A percentile compares a stretch with the other conserved stretches of the same genome.
Conservation (phyloP, 2,113 vertebrate species). For the Chitala chitala region DNA sequence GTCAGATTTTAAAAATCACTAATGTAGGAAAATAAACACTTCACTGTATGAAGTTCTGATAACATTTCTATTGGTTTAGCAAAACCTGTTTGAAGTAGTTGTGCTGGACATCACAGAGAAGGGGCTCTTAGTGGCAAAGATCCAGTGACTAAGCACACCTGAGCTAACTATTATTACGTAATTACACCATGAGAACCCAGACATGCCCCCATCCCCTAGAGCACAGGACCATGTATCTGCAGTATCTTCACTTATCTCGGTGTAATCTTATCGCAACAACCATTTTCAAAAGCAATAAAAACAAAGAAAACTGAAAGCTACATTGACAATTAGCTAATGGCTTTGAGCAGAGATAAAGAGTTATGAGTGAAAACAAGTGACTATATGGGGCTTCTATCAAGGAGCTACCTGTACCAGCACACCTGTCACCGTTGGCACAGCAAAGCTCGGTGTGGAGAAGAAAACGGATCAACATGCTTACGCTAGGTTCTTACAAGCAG, state of each 20-base stretch:
- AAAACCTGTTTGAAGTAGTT: background rate
- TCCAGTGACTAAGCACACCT: background rate
- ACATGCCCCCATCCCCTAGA: background rate
- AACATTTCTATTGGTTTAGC: too few species aligned
- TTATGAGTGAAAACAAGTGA: background rate
- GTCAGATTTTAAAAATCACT: background rate
- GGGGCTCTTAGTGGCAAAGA: background rate
- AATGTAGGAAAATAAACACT: background rate
- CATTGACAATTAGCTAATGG: slow-evolving; percentile 4
- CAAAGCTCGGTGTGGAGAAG: too few species aligned
- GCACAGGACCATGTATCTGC: background rate
- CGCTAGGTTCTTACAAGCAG: too few species aligned
- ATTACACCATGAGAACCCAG: background rate
- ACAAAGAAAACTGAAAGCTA: background rate
- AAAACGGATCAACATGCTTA: too few species aligned
- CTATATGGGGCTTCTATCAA: background rate
- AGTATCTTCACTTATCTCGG: background rate
- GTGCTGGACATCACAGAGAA: background rate
- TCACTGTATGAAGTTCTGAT: slow-evolving; percentile 8
- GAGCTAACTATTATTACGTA: background rate
- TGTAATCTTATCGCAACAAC: slow-evolving; percentile 15
- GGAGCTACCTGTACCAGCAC: background rate
- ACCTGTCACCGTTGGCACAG: too few species aligned
- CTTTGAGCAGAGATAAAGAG: background rate
- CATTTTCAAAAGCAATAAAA: slow-evolving; percentile 4